Evolutionary conservation across 2,113 vertebrate species (phyloP).

Genomic region (Pseudonaja textilis): DNA sequence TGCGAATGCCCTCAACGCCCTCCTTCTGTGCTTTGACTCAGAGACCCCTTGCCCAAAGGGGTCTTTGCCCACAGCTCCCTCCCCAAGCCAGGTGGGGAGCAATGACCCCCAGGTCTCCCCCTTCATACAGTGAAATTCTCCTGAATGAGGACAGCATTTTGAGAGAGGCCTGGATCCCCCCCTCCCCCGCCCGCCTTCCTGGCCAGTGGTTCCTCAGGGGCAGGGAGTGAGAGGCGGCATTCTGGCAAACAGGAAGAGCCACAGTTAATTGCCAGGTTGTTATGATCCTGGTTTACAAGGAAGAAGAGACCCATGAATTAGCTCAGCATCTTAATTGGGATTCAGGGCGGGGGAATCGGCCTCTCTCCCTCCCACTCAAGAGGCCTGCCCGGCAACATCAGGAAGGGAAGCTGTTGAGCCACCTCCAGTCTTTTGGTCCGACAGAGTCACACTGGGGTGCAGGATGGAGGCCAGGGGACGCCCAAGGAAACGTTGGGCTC

Average conservation of each 20-base stretch:
- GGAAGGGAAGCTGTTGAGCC: background rate
- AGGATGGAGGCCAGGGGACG: background rate
- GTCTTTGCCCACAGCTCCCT: background rate
- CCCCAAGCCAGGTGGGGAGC: background rate
- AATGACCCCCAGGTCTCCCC: background rate
- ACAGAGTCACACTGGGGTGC: background rate
- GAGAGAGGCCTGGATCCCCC: background rate
- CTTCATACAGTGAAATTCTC: background rate
- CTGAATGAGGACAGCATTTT: background rate
- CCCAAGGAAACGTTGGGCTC: background rate
- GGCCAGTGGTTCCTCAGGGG: background rate
- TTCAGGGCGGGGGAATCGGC: rapidly evolving
- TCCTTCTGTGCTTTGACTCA: background rate
- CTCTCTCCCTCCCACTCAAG: background rate
- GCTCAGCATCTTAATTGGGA: background rate
- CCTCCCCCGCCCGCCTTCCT: background rate
- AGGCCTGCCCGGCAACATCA: background rate
- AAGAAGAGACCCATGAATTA: background rate
- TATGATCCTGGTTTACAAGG: background rate
- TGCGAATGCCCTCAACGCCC: background rate
- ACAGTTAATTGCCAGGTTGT: background rate
- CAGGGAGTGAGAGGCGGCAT: background rate
- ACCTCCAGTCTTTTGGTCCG: background rate
- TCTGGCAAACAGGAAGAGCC: background rate
- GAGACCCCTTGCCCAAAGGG: background rate